A percentile compares a stretch with the other conserved stretches of the same genome.
These are phyloP conservation scores for Pantala flavescens DNA, from an alignment of 1,140 invertebrate genomes.

Conservation along the genomic window DNA sequence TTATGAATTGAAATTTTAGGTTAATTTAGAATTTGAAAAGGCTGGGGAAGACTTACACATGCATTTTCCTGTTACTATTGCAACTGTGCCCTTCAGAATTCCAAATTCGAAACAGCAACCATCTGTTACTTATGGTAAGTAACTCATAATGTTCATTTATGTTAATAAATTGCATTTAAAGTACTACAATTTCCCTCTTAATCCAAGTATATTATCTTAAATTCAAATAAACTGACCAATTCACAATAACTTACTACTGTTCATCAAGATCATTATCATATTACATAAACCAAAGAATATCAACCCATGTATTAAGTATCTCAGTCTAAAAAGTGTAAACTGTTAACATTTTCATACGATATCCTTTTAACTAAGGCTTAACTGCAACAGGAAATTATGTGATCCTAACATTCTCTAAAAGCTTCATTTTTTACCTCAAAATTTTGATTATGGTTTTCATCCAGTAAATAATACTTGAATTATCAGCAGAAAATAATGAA, in stretches of 20 bases:
- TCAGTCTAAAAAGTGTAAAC: too few species aligned
- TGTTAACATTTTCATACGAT: too few species aligned
- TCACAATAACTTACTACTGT: neutral
- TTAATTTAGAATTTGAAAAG: conserved; percentile 58
- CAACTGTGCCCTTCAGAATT: conserved; percentile 66
- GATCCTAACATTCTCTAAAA: too few species aligned
- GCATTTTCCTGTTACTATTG: conserved; percentile 72
- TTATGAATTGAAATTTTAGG: conserved; percentile 36
- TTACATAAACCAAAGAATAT: too few species aligned
- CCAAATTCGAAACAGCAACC: conserved; percentile 56
- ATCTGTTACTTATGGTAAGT: conserved; percentile 59
- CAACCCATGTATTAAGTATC: too few species aligned
- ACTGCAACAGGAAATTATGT: too few species aligned
- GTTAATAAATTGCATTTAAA: neutral
- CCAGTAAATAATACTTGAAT: too few species aligned
- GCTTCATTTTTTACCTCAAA: too few species aligned
- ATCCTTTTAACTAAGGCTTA: too few species aligned
- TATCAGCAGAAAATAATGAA: too few species aligned
- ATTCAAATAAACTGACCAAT: neutral
- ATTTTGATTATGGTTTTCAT: too few species aligned
- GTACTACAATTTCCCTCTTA: conserved; percentile 12
- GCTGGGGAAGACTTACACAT: conserved; percentile 63
- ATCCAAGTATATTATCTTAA: neutral
- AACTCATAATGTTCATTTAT: neutral
- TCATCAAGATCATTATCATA: too few species aligned